Base-by-base conservation (phyloP, 1,140 invertebrate genomes). In the Ceratina calcarata region DNA sequence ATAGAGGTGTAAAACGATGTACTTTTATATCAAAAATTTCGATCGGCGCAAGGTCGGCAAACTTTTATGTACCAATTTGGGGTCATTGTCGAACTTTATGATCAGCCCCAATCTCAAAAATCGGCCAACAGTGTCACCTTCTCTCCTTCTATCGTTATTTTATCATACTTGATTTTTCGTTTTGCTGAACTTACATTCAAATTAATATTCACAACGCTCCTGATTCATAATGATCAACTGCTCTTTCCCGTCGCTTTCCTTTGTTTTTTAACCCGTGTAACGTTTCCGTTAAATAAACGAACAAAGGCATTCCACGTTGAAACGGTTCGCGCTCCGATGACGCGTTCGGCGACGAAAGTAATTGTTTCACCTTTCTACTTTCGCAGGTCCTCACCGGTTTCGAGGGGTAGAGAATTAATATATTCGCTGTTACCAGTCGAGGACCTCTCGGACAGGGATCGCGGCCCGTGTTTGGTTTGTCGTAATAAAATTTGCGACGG, bases 401-500 rank as follows among this genome's bases (percentile, higher is more conserved):
- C 58, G 16, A 45, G 27, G 57, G 27, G 37, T 10, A 3, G 24
- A n/a, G 20, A 78, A 64, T 51, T 16, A 72, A 78, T 53, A 72
- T 72, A 49, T 62, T 53, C 49, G 45, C 3, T 10, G 71, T 64
- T 64, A 72, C 45, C 24, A 13, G 32, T 18, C 60, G 32, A 78
- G 60, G 8, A 51, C 32, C 51, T 37, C 51, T 64, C n/a, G 24
- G 10, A 27, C 18, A 18, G 20, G 15, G 32, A 68, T 67, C 45
- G 55, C 51, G 67, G 32, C 49, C 49, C 37, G 37, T 55, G 83
- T 74, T 76, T 45, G 51, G 69, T 75, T 57, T 55, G 16, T 68
- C 75, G 70, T 51, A 79, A 85, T 81, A 84, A 73, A 84, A 71
- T 85, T 72, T 84, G 73, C 53, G 20, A 72, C 60, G 55, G 82